Base-by-base conservation (phyloP, 2,888 invertebrate genomes). In the Tipula helvola region DNA sequence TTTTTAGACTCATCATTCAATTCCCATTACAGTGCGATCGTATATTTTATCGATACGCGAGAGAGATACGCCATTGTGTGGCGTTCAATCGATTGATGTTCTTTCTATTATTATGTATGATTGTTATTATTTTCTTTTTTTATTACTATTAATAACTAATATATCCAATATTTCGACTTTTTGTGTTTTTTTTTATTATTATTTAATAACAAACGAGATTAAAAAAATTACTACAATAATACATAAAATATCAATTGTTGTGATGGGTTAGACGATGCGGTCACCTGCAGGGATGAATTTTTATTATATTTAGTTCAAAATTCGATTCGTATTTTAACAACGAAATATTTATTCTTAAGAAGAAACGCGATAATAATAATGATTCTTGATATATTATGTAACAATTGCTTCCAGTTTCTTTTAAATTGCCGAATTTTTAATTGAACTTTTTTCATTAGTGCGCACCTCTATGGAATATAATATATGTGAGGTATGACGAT, bases 231-330 rank as follows among this genome's bases (percentile, higher is more conserved):
- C 52, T 52, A 16, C 52, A 52, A 52, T 52, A 52, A 52, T 52
- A 52, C 52, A 36, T 83, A 36, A 36, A 18, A 44, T 44, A 85
- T 85, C 42, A 42, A 85, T 85, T 85, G 85, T 85, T 85, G 85
- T 85, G 85, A 85, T 85, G 39, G 85, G 42, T 84, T 84, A 85
- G 42, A 85, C 8, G 18, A 10, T 8, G 28, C 44, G 85, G 85
- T 85, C 85, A 85, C 85, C 85, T 85, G 85, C 85, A 85, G 85
- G 18, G 85, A 42, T 85, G 36, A 39, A 13, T 84, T 36, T 39
- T 84, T 39, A 44, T 8, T 85, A 28, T 28, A 71, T 71, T 71
- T 71, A 28, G 71, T 71, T 71, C 71, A 71, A 12, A 28, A 71
- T 71, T 52, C 71, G 71, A 28, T 71, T 52, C 52, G 52, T n/a